phyloP scores from a whole-genome alignment of 2,797 vertebrate genomes.

The Cryptoprocta ferox region DNA sequence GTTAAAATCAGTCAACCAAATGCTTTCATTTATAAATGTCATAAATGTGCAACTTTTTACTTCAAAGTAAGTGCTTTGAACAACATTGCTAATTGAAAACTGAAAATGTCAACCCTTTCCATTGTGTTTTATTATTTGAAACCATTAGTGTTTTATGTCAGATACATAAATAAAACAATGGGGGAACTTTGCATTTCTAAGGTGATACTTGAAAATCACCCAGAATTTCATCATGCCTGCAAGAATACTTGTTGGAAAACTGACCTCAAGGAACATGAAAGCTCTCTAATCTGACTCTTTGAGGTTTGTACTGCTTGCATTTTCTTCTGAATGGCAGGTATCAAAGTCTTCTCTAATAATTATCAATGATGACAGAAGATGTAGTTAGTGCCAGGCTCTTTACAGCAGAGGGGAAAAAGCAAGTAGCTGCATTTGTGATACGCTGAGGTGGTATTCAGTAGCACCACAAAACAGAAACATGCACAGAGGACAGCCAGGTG shows the following conservation, averaged over 20 bases:
- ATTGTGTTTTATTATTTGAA: constrained; percentile 59
- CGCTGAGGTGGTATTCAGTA: neutral
- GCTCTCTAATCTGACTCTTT: constrained; percentile 20
- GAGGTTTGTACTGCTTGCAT: neutral
- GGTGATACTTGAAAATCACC: constrained; percentile 55
- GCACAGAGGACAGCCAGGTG: neutral
- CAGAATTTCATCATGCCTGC: constrained; percentile 46
- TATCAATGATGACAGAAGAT: neutral
- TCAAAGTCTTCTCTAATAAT: constrained; percentile 1
- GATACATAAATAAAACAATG: constrained; percentile 59
- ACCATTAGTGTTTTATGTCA: constrained; percentile 47
- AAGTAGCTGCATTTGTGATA: neutral
- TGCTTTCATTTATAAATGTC: constrained; percentile 65
- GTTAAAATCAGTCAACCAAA: constrained; percentile 69
- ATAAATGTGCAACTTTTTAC: constrained; percentile 54
- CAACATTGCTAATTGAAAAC: constrained; percentile 62
- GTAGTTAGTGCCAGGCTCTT: neutral
- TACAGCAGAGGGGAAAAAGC: neutral
- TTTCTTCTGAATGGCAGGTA: constrained; percentile 50
- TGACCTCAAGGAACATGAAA: constrained; percentile 37
- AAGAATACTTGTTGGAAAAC: constrained; percentile 44
- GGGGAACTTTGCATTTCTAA: constrained; percentile 46
- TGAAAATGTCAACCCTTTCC: constrained; percentile 51
- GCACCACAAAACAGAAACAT: neutral
- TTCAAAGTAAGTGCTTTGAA: constrained; percentile 63